Percentiles rank a stretch among this genome's conserved stretches.
Evolutionary conservation across 1,140 invertebrate genomes (phyloP).

Genomic region (Copidosoma floridanum): DNA sequence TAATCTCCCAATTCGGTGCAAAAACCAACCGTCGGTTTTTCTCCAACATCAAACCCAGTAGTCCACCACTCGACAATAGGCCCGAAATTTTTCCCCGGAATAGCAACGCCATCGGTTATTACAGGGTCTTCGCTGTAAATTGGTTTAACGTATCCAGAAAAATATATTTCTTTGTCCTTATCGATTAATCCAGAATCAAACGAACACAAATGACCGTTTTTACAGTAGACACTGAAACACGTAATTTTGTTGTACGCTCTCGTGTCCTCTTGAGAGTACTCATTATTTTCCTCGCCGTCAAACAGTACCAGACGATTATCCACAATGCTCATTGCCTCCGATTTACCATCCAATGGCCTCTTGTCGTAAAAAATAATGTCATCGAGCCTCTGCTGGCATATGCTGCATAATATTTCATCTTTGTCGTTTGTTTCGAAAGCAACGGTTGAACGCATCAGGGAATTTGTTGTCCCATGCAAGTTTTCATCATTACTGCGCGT

Average conservation of each 20-base stretch:
- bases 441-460: no score
- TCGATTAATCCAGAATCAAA: slow-evolving; percentile 81
- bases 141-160: slow-evolving; percentile 80
- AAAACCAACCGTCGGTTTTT: slow-evolving; percentile 72
- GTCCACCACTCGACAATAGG: slow-evolving; percentile 87
- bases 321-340: slow-evolving; percentile 75
- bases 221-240: slow-evolving; percentile 71
- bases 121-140: slow-evolving; percentile 73
- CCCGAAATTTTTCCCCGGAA: slow-evolving; percentile 73
- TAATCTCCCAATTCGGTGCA: slow-evolving; percentile 80
- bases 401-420: no score
- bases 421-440: no score
- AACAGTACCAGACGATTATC: slow-evolving; percentile 73
- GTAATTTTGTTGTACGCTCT: slow-evolving; percentile 69
- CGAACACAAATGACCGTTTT: slow-evolving; percentile 75
- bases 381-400: slow-evolving; percentile 65
- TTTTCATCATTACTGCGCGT: no score
- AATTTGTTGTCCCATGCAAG: no score
- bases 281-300: slow-evolving; percentile 60
- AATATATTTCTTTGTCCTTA: slow-evolving; percentile 70
- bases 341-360: slow-evolving; percentile 69
- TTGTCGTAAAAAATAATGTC: slow-evolving; percentile 70
- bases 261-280: slow-evolving; percentile 59
- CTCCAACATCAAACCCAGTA: slow-evolving; percentile 78
- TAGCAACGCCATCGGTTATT: slow-evolving; percentile 70